A percentile compares a stretch with the other conserved stretches of the same genome.
Evolutionary conservation across 2,797 vertebrate species (phyloP).

Genomic region (Gadopsis marmoratus): DNA sequence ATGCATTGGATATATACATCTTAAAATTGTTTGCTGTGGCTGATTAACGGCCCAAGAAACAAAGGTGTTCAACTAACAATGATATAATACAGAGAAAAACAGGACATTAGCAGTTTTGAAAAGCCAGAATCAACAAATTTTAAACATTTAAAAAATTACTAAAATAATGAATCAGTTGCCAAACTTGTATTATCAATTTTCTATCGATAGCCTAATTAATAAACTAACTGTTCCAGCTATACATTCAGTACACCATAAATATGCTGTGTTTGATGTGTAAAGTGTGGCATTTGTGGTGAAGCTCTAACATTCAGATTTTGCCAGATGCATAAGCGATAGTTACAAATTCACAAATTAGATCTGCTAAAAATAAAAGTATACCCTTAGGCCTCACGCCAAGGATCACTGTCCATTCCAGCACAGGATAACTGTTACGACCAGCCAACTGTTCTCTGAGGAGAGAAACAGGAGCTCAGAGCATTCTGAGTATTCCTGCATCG

Average conservation of each 20-base stretch:
- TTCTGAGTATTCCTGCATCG: conserved; percentile 25
- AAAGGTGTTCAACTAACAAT: neutral
- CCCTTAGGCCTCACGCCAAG: neutral
- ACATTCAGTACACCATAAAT: neutral
- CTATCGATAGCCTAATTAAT: neutral
- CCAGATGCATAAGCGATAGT: neutral
- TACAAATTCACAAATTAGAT: conserved; percentile 5
- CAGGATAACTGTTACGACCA: conserved; percentile 28
- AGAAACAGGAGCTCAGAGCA: conserved; percentile 43
- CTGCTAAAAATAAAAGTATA: neutral
- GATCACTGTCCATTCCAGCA: conserved; percentile 2
- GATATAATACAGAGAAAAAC: neutral
- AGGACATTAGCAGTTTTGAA: neutral
- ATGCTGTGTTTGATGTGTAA: neutral
- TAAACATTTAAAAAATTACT: too few relatives aligned
- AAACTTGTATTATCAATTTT: neutral
- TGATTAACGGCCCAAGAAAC: neutral
- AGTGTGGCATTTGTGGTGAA: neutral
- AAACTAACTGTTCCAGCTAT: neutral
- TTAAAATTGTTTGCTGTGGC: neutral
- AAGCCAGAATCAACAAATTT: too few relatives aligned
- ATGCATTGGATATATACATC: neutral
- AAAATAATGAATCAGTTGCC: too few relatives aligned
- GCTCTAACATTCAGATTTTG: neutral
- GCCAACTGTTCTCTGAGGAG: conserved; percentile 26